These are phyloP conservation scores for Pterophyllum scalare DNA, from an alignment of 2,113 vertebrate species.

Conservation along the genomic window DNA sequence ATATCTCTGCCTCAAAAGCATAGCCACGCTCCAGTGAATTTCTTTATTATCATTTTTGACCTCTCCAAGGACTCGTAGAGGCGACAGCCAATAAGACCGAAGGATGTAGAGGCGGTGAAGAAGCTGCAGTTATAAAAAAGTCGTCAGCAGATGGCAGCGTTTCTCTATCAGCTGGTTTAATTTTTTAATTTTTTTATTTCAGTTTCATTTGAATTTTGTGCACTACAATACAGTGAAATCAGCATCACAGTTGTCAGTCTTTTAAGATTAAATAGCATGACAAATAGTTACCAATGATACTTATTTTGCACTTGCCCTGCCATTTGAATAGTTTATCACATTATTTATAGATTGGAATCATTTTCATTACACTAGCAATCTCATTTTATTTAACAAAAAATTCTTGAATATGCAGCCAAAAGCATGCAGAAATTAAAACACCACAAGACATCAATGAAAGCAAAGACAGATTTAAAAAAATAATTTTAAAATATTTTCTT, in stretches of 20 bases:
- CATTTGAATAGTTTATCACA: neutral
- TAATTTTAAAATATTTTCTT: neutral
- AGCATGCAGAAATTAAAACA: neutral
- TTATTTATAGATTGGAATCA: too few species aligned
- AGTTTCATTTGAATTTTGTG: neutral
- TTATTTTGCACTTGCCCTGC: neutral
- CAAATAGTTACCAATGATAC: neutral
- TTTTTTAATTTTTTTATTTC: too few species aligned
- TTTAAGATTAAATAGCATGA: neutral
- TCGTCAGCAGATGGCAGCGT: constrained; percentile 22
- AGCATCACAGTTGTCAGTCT: neutral
- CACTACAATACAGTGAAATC: neutral
- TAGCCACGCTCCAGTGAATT: rapidly evolving
- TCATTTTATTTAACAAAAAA: neutral
- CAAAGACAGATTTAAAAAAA: neutral
- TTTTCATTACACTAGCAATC: too few species aligned
- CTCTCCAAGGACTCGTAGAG: constrained; percentile 61
- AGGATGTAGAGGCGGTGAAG: constrained; percentile 48
- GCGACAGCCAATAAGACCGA: constrained; percentile 66
- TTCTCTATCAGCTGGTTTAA: neutral
- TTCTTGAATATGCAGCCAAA: neutral
- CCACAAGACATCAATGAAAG: neutral
- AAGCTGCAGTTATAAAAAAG: neutral
- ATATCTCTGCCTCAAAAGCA: rapidly evolving
- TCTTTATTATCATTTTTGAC: neutral